Evolutionary conservation across 2,113 vertebrate genomes (phyloP), one percentile per base, ranked within the genome.

Genomic region (Lethenteron reissneri): DNA sequence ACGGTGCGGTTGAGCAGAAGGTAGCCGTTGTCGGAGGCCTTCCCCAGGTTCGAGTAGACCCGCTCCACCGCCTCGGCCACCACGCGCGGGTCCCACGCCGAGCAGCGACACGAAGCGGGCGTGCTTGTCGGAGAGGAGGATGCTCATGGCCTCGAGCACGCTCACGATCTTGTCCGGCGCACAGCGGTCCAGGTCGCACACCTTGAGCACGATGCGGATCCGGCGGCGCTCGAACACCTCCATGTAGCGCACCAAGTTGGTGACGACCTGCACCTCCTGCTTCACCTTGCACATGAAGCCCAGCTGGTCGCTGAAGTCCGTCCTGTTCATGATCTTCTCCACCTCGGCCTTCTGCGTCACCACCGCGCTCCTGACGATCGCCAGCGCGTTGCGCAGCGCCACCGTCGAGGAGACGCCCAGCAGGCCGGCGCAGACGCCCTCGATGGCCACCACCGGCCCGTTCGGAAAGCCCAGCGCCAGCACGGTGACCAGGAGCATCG

Each of bases 211-310:
- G 1, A 96, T 79, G 1, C 87, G 80, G 12, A 97, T 85, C 21
- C 81, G 82, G 1, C 86, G 81, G 1, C 82, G 79, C 75, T 97
- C 87, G 6, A 88, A 96, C 60, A 90, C 77, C 72, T 96, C 90
- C 86, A 96, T 87, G 76, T 89, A 95, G 9, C 81, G 77, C 73
- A 97, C 73, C 56, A 85, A 95, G 41, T 77, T 78, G 1, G 86
- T 83, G 62, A 97, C 75, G 0, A 82, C 74, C 73, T 85, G 83
- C 59, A 96, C 85, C 75, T 97, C 90, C 13, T 77, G 81, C 70
- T 86, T 82, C 13, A 96, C 83, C 1, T 92, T 82, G 58, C 87
- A 85, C 92, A 97, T 96, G 79, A 96, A 92, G 1, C 92, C 92
- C 72, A 96, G 7, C 75, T 89, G 83, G 19, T 73, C 78, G 70